Percentiles rank a stretch among this genome's conserved stretches.
Evolutionary conservation across 2,888 invertebrate species (phyloP).

Genomic region (Pachycephus smyrnensis): DNA sequence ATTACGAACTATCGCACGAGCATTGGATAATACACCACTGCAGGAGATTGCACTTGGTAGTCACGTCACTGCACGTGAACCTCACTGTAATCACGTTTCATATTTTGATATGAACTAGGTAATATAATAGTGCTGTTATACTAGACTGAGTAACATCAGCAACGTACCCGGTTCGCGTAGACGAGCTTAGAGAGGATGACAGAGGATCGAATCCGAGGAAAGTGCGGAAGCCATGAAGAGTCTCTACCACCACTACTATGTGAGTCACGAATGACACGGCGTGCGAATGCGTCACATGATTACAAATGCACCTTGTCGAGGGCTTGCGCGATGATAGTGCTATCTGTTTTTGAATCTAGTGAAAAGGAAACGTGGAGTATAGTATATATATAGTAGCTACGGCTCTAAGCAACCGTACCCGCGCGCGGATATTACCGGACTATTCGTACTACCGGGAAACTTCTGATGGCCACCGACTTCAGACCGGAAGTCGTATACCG

Average conservation of each 20-base stretch:
- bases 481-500: constrained; percentile 1
- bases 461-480: not conserved
- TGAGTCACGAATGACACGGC: constrained; percentile 49
- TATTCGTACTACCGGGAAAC: constrained; percentile 1
- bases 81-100: not conserved
- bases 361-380: not conserved
- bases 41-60: not conserved
- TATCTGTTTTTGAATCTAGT: not conserved
- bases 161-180: constrained; percentile 27
- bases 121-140: not conserved
- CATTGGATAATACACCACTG: not conserved
- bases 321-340: not conserved
- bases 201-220: constrained; percentile 13
- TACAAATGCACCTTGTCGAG: constrained; percentile 35
- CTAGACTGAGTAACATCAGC: not conserved
- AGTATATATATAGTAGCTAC: not conserved
- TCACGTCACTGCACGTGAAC: not conserved
- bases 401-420: not conserved
- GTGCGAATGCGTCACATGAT: constrained; percentile 43
- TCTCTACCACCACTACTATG: constrained; percentile 30
- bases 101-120: not conserved
- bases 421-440: not conserved
- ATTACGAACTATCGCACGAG: not conserved
- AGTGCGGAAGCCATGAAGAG: constrained; percentile 12
- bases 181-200: constrained; percentile 4